Base-by-base conservation (phyloP, 2,888 invertebrate genomes). In the Archips xylosteana region DNA sequence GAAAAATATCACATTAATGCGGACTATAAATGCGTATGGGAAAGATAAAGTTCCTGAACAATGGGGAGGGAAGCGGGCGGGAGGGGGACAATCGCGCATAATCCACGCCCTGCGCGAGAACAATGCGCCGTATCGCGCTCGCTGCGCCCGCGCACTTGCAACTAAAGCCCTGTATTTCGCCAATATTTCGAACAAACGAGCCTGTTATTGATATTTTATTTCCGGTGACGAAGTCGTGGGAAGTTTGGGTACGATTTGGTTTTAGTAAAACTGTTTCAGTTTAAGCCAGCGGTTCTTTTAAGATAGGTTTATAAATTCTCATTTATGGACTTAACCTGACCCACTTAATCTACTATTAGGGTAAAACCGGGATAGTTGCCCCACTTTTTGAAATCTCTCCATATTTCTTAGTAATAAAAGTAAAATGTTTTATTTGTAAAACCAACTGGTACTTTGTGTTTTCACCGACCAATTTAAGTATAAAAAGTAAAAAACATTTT, bases 161-260 rank as follows among this genome's bases (percentile, higher is more conserved):
- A 42, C 15, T 59, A 49, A 59, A 34, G 42, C 45, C 23, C 76
- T 80, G 79, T 82, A 80, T 82, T 78, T 79, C 81, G 82, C 84
- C 87, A 87, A 87, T 85, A 89, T 87, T 83, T 82, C 79, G 78
- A 79, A 89, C 90, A 92, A 92, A 92, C 90, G 84, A 91, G 88
- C 87, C 82, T 88, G 84, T 90, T 89, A 90, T 92, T 91, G 88
- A 89, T 88, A 87, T 86, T 88, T 88, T 87, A 87, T 88, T 85
- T 83, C 79, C 83, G 81, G 77, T 78, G 75, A 76, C 76, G 75
- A 75, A 34, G 66, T 69, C 75, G 74, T 76, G 67, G 65, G 70
- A 59, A 54, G 60, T 71, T 69, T 57, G 45, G 61, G 67, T 34
- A 36, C 34, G 39, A 42, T 57, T 36, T n/a, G 13, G 39, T 45